Evolutionary conservation across 1,140 invertebrate species (phyloP).

Genomic region (Tribolium castaneum): DNA sequence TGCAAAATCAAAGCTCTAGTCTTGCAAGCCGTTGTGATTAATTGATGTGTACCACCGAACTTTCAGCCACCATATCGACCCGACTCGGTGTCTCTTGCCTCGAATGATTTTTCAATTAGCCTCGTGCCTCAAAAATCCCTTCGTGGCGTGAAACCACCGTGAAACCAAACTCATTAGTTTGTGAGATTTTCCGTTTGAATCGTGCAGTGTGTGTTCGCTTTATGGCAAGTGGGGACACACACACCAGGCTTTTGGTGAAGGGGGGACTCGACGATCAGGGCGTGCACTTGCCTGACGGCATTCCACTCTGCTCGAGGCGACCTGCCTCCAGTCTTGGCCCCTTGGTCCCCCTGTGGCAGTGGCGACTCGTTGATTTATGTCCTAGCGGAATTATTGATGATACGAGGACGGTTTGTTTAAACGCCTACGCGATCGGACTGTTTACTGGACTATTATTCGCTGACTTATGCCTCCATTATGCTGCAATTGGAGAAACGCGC

Average conservation of each 20-base stretch:
- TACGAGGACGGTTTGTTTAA: conserved; percentile 3
- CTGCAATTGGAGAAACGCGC: conserved; percentile 3
- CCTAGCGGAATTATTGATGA: not conserved
- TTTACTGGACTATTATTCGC: not conserved
- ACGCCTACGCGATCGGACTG: not conserved
- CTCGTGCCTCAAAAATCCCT: not conserved
- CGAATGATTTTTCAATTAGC: not conserved
- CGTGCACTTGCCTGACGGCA: conserved; percentile 59
- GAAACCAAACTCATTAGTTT: conserved; percentile 4
- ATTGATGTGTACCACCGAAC: too few species aligned
- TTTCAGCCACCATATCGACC: not conserved
- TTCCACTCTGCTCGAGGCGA: conserved; percentile 54
- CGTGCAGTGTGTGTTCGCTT: conserved; percentile 1
- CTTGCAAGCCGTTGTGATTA: too few species aligned
- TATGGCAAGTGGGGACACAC: conserved; percentile 11
- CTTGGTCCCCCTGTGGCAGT: conserved; percentile 33
- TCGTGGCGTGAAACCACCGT: not conserved
- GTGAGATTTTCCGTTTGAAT: conserved; percentile 17
- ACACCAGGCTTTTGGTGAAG: conserved; percentile 10
- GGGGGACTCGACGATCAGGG: conserved; percentile 46
- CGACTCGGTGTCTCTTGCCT: not conserved
- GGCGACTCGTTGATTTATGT: conserved; percentile 10
- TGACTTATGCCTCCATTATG: conserved; percentile 23
- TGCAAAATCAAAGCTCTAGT: not conserved
- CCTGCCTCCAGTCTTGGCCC: conserved; percentile 49